phyloP scores from a whole-genome alignment of 2,888 invertebrate genomes.

The Drosophila peninsularis region DNA sequence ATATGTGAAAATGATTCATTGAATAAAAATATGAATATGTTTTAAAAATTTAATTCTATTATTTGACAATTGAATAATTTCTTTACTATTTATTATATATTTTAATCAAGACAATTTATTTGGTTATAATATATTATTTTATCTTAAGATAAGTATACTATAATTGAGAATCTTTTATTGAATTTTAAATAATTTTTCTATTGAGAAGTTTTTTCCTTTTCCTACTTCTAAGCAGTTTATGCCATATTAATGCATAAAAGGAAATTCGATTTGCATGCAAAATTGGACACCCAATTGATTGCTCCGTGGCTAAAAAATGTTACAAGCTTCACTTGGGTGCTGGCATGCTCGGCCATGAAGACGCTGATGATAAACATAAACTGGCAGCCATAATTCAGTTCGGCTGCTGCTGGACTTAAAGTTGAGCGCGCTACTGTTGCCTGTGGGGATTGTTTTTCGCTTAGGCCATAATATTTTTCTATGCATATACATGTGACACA shows the following conservation, averaged over 20 bases:
- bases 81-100: too few relatives aligned
- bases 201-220: not conserved
- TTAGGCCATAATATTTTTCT: conserved; percentile 50
- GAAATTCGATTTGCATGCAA: conserved; percentile 23
- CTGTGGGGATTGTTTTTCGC: conserved; percentile 25
- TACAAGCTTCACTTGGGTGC: conserved; percentile 29
- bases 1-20: too few relatives aligned
- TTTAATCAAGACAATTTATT: too few relatives aligned
- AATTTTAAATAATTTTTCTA: too few relatives aligned
- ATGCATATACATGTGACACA: conserved; percentile 31
- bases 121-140: too few relatives aligned
- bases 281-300: conserved; percentile 33
- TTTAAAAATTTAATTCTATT: too few relatives aligned
- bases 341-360: conserved; percentile 20
- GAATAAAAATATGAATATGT: too few relatives aligned
- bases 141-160: too few relatives aligned
- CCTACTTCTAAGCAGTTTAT: not conserved
- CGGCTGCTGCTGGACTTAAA: conserved; percentile 37
- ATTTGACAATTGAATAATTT: too few relatives aligned
- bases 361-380: conserved; percentile 47
- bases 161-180: too few relatives aligned
- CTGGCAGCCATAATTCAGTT: conserved; percentile 52
- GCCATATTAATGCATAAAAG: conserved; percentile 21
- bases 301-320: conserved; percentile 27
- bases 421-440: conserved; percentile 28